phyloP scores from a whole-genome alignment of 2,888 invertebrate genomes.

The Stictocephala bisonia region DNA sequence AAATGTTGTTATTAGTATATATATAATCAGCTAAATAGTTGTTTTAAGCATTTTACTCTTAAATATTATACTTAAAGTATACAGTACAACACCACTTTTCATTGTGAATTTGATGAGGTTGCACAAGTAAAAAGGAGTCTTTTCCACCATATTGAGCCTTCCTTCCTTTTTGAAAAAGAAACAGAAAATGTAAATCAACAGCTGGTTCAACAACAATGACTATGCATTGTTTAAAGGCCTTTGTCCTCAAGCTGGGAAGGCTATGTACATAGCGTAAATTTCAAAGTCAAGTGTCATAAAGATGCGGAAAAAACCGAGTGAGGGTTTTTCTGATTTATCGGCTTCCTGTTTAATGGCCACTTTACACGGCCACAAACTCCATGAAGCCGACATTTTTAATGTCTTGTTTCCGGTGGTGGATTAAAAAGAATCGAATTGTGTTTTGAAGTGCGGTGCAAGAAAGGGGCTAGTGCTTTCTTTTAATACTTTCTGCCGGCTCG shows the following conservation, averaged over 20 bases:
- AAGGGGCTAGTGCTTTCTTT: conserved; percentile 48
- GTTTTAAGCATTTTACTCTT: too few species aligned
- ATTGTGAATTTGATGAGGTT: too few species aligned
- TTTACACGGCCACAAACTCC: conserved; percentile 48
- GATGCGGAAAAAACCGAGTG: not conserved
- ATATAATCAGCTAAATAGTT: too few species aligned
- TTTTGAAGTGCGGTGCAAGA: conserved; percentile 33
- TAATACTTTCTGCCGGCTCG: conserved; percentile 57
- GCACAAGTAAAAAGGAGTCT: too few species aligned
- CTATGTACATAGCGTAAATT: not conserved
- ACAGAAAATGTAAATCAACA: conserved; percentile 26
- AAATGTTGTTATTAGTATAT: too few species aligned
- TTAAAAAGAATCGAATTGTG: conserved; percentile 56
- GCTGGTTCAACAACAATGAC: conserved; percentile 2
- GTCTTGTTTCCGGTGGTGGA: conserved; percentile 51
- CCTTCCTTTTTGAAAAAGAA: too few species aligned
- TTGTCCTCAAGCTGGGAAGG: conserved; percentile 12
- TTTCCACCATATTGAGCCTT: too few species aligned
- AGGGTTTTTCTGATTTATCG: conserved; percentile 45
- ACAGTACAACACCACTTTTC: too few species aligned
- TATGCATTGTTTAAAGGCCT: not conserved
- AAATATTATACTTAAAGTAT: too few species aligned
- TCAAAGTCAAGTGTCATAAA: conserved; percentile 23
- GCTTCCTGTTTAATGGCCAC: conserved; percentile 47
- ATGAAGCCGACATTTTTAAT: conserved; percentile 47